Percentiles rank a stretch among this genome's conserved stretches.
Evolutionary conservation across 1,140 invertebrate genomes (phyloP).

Genomic region (Charaxes varanes): DNA sequence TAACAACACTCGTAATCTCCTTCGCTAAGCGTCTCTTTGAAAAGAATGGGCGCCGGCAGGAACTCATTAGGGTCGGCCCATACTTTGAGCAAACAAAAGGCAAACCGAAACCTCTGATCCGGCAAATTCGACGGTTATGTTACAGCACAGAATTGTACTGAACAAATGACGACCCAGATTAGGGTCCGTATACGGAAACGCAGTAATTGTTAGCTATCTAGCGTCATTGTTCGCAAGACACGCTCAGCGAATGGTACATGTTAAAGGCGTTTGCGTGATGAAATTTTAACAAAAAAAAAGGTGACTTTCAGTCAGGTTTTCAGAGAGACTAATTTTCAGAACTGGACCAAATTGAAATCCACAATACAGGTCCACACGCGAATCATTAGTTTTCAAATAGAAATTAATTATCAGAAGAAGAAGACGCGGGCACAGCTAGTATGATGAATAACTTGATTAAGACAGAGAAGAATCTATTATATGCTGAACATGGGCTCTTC

Average conservation of each 20-base stretch:
- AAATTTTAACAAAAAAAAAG: too few relatives aligned
- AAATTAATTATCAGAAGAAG: too few relatives aligned
- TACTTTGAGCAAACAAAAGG: slow-evolving; percentile 26
- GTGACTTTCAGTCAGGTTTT: too few relatives aligned
- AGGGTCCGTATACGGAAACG: slow-evolving; percentile 29
- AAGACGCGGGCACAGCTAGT: too few relatives aligned
- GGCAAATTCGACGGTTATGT: slow-evolving; percentile 34
- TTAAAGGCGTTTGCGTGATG: background rate
- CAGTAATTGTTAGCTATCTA: slow-evolving; percentile 37
- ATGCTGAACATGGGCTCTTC: too few relatives aligned
- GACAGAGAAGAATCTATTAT: too few relatives aligned
- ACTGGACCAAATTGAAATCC: too few relatives aligned
- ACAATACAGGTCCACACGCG: too few relatives aligned
- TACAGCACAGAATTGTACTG: slow-evolving; percentile 27
- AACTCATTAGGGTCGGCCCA: slow-evolving; percentile 20
- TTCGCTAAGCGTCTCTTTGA: slow-evolving; percentile 10
- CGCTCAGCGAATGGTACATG: slow-evolving; percentile 1
- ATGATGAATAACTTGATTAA: too few relatives aligned
- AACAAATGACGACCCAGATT: slow-evolving; percentile 37
- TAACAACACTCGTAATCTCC: slow-evolving; percentile 14
- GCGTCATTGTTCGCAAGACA: slow-evolving; percentile 27
- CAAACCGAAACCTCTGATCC: slow-evolving; percentile 24
- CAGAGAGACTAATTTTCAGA: too few relatives aligned
- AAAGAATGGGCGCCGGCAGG: slow-evolving; percentile 13
- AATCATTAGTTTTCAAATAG: too few relatives aligned